Evolutionary conservation across 2,113 vertebrate species (phyloP), one percentile per base, ranked within the genome.

Genomic region (Sinocyclocheilus anshuiensis): DNA sequence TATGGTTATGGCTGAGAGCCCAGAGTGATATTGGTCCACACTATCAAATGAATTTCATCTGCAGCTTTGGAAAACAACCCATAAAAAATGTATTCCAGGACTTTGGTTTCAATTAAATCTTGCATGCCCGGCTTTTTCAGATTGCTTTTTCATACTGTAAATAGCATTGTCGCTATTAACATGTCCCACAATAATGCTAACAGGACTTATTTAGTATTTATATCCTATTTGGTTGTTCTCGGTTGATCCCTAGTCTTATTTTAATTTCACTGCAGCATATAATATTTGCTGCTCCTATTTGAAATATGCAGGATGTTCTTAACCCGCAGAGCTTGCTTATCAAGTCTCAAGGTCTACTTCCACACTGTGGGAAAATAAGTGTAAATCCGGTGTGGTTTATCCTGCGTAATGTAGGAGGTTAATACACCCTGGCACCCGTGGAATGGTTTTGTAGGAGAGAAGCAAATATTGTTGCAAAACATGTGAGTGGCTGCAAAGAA

Each of bases 321-420:
- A 18, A 55, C 80, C 84, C 45, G 55, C 69, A 77, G 55, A 85
- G 74, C 88, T 78, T 83, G 69, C 69, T 78, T 72, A 88, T 77
- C 53, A 65, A 84, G 77, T 88, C 81, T 86, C 75, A 77, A 65
- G 69, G 74, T 65, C 48, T 77, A 61, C 57, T 77, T 75, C 71
- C 50, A 79, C 71, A 83, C 84, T 81, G 50, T 71, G 83, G 77
- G 89, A 77, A 84, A 81, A 85, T 81, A 78, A 86, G 87, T 83
- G 86, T 81, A 84, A 86, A 88, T 86, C 84, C 84, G 26, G 61
- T 42, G 86, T 53, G 81, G 36, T 86, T 89, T 88, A 86, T 89
- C 84, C 83, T 29, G 77, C 33, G 84, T 86, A 86, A 84, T 88
- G 86, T 84, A 84, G 85, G 88, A 89, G 86, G 85, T 85, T 88